These are phyloP conservation scores for Drosophila aldrichi DNA, from an alignment of 2,888 invertebrate species.

Conservation along the genomic window DNA sequence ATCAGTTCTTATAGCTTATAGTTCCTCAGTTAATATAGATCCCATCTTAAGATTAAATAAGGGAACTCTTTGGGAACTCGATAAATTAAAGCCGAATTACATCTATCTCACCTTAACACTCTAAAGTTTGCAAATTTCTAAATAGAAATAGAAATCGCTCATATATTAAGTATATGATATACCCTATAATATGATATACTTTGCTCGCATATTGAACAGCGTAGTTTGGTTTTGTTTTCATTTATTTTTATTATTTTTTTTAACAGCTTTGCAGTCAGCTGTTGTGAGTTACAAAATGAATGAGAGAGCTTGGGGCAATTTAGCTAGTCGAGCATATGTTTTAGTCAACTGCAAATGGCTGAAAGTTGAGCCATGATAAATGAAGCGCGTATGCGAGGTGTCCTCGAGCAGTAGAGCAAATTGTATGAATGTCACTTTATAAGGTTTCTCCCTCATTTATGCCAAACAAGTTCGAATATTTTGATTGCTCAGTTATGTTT, in stretches of 20 bases:
- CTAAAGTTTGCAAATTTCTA: background rate
- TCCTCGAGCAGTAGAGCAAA: background rate
- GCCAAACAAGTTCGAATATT: no score
- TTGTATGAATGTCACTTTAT: no score
- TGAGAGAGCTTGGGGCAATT: background rate
- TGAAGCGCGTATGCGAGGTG: constrained; percentile 2
- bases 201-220: background rate
- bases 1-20: no score
- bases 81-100: no score
- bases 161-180: background rate
- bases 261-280: background rate
- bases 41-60: background rate
- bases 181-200: background rate
- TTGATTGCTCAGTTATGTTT: no score
- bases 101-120: no score
- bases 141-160: background rate
- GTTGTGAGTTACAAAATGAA: background rate
- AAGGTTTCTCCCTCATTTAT: no score
- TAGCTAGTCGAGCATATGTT: constrained; percentile 6
- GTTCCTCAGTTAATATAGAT: background rate
- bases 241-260: background rate
- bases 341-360: constrained; percentile 3
- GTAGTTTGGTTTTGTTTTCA: background rate
- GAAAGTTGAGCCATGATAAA: constrained; percentile 9
- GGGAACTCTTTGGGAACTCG: no score